Percentiles rank a stretch among this genome's conserved stretches.
Conservation (phyloP, 2,797 vertebrate genomes). For the Prunella strophiata region DNA sequence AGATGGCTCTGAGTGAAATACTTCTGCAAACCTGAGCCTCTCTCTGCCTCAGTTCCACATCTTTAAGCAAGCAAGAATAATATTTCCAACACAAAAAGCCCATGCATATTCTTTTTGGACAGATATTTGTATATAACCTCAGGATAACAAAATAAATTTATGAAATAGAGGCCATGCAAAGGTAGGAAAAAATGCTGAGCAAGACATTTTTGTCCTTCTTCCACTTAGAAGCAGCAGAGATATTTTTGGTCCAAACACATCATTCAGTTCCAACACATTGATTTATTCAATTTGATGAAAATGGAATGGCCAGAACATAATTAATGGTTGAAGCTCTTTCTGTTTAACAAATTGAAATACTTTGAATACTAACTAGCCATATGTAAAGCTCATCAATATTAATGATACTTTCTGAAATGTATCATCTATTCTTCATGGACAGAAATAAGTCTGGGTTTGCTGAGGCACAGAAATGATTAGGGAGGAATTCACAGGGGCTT, state of each 20-base stretch:
- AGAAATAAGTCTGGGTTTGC: background rate
- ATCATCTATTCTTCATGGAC: slow-evolving; percentile 50
- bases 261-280: slow-evolving; percentile 58
- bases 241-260: slow-evolving; percentile 19
- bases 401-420: slow-evolving; percentile 66
- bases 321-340: slow-evolving; percentile 67
- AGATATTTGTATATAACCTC: background rate
- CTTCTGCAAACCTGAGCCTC: background rate
- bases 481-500: background rate
- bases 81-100: background rate
- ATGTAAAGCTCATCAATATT: slow-evolving; percentile 76
- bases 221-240: background rate
- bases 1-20: background rate
- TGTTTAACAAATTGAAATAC: slow-evolving; percentile 73
- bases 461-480: background rate
- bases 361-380: slow-evolving; percentile 66
- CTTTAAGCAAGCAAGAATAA: background rate
- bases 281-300: slow-evolving; percentile 63
- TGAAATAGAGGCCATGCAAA: background rate
- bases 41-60: background rate
- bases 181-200: background rate
- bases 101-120: background rate
- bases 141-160: background rate
- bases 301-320: slow-evolving; percentile 70
- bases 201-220: background rate